phyloP scores from a whole-genome alignment of 2,797 vertebrate genomes.

The Salarias fasciatus region DNA sequence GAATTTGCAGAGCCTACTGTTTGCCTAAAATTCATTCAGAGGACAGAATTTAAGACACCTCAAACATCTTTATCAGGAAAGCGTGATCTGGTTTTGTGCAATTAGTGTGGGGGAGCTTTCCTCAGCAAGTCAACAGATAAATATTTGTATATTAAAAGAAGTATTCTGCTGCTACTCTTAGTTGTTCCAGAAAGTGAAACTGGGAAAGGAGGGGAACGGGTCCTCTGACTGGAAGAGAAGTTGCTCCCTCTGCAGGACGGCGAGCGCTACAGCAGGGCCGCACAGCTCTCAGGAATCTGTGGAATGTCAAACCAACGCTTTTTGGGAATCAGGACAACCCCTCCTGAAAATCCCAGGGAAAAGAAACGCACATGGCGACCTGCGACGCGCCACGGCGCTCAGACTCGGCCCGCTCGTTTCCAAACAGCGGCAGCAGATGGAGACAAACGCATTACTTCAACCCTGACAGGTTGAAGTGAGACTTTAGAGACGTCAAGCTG shows the following conservation, averaged over 20 bases:
- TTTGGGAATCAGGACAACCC: constrained; percentile 13
- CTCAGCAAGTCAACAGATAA: no score
- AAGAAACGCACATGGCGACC: constrained; percentile 8
- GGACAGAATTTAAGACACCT: no score
- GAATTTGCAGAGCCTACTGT: no score
- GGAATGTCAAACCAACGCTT: constrained; percentile 43
- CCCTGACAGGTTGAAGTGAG: constrained; percentile 4
- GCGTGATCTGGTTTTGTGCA: no score
- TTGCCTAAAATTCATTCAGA: no score
- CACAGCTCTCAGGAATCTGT: constrained; percentile 32
- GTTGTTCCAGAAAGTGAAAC: no score
- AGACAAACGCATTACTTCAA: constrained; percentile 29
- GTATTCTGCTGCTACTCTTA: no score
- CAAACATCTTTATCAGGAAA: no score
- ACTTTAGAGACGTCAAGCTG: constrained; percentile 5
- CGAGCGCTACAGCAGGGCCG: constrained; percentile 12
- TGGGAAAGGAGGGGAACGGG: no score
- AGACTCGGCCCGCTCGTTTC: constrained; percentile 5
- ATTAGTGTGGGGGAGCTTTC: no score
- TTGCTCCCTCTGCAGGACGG: constrained; percentile 55
- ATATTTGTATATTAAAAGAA: no score
- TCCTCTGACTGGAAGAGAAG: not conserved
- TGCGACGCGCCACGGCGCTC: not conserved
- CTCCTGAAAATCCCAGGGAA: constrained; percentile 6
- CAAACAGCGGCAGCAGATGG: constrained; percentile 40